Evolutionary conservation across 1,140 invertebrate species (phyloP).

Genomic region (Polypedilum pembai): DNA sequence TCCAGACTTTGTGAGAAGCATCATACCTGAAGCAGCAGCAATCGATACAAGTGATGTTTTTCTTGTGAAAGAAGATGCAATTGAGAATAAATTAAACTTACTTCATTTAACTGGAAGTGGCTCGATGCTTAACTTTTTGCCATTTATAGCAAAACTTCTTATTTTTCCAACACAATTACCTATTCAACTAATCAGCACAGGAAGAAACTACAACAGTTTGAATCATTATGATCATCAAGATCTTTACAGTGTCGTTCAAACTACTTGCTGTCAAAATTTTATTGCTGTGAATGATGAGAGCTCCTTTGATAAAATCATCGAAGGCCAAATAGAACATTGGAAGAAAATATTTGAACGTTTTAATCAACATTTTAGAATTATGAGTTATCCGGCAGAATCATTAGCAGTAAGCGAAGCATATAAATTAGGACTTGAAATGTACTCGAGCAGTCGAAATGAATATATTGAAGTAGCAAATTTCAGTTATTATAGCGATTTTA

Average conservation of each 20-base stretch:
- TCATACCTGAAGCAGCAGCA: constrained; percentile 55
- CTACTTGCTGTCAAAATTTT: constrained; percentile 50
- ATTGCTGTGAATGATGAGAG: constrained; percentile 40
- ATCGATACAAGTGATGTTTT: constrained; percentile 40
- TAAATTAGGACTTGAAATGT: constrained; percentile 53
- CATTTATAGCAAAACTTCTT: constrained; percentile 50
- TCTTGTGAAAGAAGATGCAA: constrained; percentile 36
- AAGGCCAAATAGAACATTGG: constrained; percentile 43
- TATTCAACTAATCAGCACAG: constrained; percentile 49
- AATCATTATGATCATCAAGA: constrained; percentile 37
- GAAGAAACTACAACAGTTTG: constrained; percentile 49
- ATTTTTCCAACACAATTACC: constrained; percentile 49
- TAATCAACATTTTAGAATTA: constrained; percentile 50
- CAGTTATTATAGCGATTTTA: constrained; percentile 50
- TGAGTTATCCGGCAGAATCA: constrained; percentile 45
- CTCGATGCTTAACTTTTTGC: constrained; percentile 51
- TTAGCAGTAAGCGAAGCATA: constrained; percentile 50
- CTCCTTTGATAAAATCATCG: constrained; percentile 44
- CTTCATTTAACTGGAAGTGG: constrained; percentile 55
- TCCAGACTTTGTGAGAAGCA: constrained; percentile 55
- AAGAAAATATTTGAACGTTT: constrained; percentile 50
- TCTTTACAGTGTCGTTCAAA: constrained; percentile 52
- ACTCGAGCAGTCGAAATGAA: constrained; percentile 46
- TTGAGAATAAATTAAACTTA: constrained; percentile 40
- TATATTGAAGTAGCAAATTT: constrained; percentile 56